A percentile compares a stretch with the other conserved stretches of the same genome.
phyloP scores from a whole-genome alignment of 1,140 invertebrate genomes.

The Trachymyrmex cornetzi region DNA sequence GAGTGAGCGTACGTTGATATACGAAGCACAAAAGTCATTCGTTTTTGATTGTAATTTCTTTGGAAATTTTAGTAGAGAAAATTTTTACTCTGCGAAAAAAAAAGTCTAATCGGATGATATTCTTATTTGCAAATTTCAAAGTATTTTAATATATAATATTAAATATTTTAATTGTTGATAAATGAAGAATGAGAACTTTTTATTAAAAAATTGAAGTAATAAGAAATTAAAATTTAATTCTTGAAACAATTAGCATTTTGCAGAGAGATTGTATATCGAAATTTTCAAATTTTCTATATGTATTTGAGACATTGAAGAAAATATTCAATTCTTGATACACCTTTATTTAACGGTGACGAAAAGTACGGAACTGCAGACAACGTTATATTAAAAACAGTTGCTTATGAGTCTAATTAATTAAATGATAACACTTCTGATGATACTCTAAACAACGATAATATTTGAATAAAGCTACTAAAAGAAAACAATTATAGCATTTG shows the following conservation, averaged over 20 bases:
- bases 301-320: not conserved
- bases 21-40: not conserved
- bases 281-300: not conserved
- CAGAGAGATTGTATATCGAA: not conserved
- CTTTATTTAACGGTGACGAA: not conserved
- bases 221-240: not conserved
- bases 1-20: conserved; percentile 16
- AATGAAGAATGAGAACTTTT: not conserved
- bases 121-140: not conserved
- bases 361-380: not conserved
- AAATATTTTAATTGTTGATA: not conserved
- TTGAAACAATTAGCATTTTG: not conserved
- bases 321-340: not conserved
- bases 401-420: conserved; percentile 43
- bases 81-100: not conserved
- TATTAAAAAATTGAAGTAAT: not conserved
- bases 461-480: conserved; percentile 40
- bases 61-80: not conserved
- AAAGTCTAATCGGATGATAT: not conserved
- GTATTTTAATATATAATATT: not conserved
- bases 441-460: not conserved
- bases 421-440: conserved; percentile 31
- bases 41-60: not conserved
- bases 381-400: conserved; percentile 18
- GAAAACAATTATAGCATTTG: not conserved